Conservation (phyloP, 1,140 invertebrate species). For the Orchestia grillus region DNA sequence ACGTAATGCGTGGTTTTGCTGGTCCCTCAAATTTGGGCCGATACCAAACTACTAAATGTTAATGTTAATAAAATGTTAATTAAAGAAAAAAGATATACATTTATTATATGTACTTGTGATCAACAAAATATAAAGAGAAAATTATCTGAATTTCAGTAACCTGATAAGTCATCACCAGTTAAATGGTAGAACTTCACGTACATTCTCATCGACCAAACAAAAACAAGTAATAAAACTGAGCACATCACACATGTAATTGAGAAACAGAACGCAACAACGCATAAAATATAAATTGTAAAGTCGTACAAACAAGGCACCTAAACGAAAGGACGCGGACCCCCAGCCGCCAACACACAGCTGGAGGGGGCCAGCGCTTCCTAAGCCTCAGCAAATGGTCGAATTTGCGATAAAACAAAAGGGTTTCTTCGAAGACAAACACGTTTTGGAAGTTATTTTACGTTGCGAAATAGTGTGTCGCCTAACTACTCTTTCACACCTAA, state of each 20-base stretch:
- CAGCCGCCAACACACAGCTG: not conserved
- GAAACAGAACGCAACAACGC: not conserved
- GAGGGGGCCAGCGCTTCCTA: not conserved
- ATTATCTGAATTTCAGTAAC: not conserved
- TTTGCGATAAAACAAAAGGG: not conserved
- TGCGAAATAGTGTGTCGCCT: not conserved
- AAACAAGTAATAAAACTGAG: not conserved
- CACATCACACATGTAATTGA: not conserved
- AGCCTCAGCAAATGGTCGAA: not conserved
- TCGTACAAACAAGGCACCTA: not conserved
- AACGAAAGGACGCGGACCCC: not conserved
- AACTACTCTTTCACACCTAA: not conserved
- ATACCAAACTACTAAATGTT: not conserved
- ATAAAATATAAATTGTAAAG: not conserved
- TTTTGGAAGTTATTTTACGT: not conserved
- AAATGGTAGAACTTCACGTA: not conserved
- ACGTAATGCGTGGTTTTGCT: not conserved
- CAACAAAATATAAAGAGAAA: not conserved
- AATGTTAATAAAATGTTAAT: not conserved
- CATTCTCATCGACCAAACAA: not conserved
- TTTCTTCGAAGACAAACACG: not conserved
- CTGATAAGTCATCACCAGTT: not conserved
- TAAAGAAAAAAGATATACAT: too few species aligned
- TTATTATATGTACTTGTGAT: not conserved
- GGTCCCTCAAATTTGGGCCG: not conserved